Evolutionary conservation across 2,113 vertebrate genomes (phyloP).

Genomic region (Enhydra lutris): DNA sequence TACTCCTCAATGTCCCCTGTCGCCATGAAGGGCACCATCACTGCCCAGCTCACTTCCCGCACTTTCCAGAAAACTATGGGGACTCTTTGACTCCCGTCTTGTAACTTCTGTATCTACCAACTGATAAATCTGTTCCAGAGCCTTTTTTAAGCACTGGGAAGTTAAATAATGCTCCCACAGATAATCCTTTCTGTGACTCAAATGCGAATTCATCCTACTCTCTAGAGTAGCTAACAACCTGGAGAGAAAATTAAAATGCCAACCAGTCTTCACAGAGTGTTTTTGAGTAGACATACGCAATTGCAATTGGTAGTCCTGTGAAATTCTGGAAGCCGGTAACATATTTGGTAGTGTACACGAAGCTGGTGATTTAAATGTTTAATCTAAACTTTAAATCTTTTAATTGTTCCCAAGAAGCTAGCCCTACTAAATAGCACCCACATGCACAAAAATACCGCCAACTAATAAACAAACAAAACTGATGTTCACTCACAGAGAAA

Average conservation of each 20-base stretch:
- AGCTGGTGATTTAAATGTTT: neutral
- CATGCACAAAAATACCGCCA: neutral
- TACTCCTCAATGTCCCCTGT: neutral
- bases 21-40: neutral
- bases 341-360: neutral
- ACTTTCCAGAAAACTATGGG: neutral
- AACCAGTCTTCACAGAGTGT: neutral
- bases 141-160: neutral
- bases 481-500: neutral
- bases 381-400: neutral
- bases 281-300: neutral
- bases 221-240: neutral
- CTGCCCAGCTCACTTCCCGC: neutral
- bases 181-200: neutral
- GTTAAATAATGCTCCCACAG: neutral
- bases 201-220: neutral
- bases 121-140: neutral
- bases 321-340: neutral
- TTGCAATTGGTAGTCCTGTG: neutral
- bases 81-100: neutral
- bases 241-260: slow-evolving; percentile 2
- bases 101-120: neutral
- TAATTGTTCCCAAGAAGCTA: neutral
- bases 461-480: neutral
- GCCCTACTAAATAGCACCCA: neutral